Conservation (phyloP, 2,888 invertebrate species). For the Melieria omissa region DNA sequence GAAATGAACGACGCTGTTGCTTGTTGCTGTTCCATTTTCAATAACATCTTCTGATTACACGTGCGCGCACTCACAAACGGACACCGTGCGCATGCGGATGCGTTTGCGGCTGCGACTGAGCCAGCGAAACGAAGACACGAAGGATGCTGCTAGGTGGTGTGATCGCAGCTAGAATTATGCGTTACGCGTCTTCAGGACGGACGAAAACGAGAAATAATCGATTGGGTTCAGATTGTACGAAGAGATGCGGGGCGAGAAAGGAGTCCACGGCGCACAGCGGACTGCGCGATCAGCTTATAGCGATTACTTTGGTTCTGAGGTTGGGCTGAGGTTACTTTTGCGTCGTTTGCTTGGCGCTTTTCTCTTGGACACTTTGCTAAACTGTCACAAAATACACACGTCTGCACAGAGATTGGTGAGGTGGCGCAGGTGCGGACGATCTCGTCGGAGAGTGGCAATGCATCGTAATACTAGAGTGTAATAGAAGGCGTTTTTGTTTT, state of each 20-base stretch:
- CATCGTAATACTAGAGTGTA: conserved; percentile 9
- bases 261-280: too few relatives aligned
- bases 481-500: too few relatives aligned
- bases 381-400: conserved; percentile 23
- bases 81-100: conserved; percentile 8
- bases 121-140: too few relatives aligned
- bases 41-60: conserved; percentile 73
- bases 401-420: conserved; percentile 23
- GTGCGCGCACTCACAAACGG: conserved; percentile 11
- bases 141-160: not conserved
- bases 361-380: conserved; percentile 17
- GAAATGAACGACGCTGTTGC: conserved; percentile 85
- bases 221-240: too few relatives aligned
- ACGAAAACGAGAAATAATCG: too few relatives aligned
- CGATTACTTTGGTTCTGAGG: too few relatives aligned
- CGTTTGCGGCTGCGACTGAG: not conserved
- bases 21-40: conserved; percentile 87
- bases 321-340: too few relatives aligned
- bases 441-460: conserved; percentile 19
- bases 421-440: conserved; percentile 15
- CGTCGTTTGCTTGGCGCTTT: not conserved
- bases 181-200: too few relatives aligned
- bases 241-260: too few relatives aligned
- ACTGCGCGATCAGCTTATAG: too few relatives aligned
- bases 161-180: too few relatives aligned